These are phyloP conservation scores for Pan troglodytes DNA, from an alignment of 2,113 vertebrate genomes.

Conservation along the genomic window DNA sequence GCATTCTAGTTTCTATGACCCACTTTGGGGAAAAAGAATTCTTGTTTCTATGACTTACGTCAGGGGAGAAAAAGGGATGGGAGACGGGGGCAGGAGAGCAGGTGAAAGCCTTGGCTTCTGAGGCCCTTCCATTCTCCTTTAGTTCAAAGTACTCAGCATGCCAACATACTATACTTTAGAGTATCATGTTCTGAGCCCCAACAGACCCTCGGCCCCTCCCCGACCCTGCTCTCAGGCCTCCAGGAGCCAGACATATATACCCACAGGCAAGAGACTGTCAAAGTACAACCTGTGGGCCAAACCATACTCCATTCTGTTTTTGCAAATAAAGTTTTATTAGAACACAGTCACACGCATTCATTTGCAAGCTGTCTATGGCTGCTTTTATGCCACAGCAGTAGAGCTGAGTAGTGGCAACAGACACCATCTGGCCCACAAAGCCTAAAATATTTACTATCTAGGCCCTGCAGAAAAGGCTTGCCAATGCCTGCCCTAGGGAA, in stretches of 20 bases:
- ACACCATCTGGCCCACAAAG: background rate
- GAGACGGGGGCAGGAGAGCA: background rate
- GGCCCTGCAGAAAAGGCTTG: background rate
- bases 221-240: background rate
- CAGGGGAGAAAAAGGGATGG: background rate
- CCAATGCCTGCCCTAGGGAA: background rate
- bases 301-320: background rate
- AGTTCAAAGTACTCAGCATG: background rate
- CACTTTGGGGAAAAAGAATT: background rate
- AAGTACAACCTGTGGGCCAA: background rate
- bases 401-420: background rate
- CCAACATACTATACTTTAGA: background rate
- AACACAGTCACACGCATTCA: background rate
- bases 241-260: background rate
- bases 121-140: background rate
- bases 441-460: background rate
- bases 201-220: background rate
- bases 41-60: background rate
- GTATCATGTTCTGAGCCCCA: background rate
- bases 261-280: background rate
- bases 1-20: background rate
- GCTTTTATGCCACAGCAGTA: background rate
- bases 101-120: background rate
- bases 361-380: background rate
- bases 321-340: background rate